These are phyloP conservation scores for Mesaphorura yosii DNA, from an alignment of 1,140 invertebrate genomes.

Conservation along the genomic window DNA sequence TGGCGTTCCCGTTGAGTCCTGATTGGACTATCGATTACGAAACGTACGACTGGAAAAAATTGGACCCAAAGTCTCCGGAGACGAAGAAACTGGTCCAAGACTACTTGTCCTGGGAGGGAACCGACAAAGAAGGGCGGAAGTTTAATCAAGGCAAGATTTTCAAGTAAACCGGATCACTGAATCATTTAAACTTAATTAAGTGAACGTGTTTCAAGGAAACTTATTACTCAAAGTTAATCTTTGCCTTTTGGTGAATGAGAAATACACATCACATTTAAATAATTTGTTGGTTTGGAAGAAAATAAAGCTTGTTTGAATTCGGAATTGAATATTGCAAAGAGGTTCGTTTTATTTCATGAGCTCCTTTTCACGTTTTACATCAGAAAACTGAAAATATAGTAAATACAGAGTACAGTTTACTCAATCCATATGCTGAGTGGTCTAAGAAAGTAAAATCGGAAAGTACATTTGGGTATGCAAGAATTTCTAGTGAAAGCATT, in stretches of 20 bases:
- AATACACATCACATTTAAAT: neutral
- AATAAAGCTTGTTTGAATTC: conserved; percentile 8
- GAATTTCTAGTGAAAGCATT: too few species aligned
- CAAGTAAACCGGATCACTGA: conserved; percentile 62
- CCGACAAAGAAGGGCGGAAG: conserved; percentile 74
- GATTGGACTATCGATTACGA: conserved; percentile 98
- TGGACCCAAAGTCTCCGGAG: conserved; percentile 66
- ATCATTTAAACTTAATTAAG: neutral
- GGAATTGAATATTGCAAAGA: conserved; percentile 5
- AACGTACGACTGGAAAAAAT: conserved; percentile 90
- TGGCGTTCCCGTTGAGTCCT: conserved; percentile 67
- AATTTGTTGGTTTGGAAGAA: neutral
- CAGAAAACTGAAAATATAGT: too few species aligned
- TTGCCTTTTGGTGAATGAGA: neutral
- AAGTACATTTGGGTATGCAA: too few species aligned
- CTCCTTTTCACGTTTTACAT: too few species aligned
- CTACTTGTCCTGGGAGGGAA: conserved; percentile 84
- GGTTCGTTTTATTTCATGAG: neutral
- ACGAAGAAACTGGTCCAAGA: conserved; percentile 84
- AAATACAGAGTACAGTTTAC: too few species aligned
- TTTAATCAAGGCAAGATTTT: conserved; percentile 99
- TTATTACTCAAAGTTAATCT: neutral
- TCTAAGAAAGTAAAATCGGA: too few species aligned
- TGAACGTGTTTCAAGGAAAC: neutral
- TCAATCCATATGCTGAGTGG: too few species aligned